Evolutionary conservation across 2,888 invertebrate species (phyloP), one percentile per base, ranked within the genome.

Genomic region (Drepana falcataria): DNA sequence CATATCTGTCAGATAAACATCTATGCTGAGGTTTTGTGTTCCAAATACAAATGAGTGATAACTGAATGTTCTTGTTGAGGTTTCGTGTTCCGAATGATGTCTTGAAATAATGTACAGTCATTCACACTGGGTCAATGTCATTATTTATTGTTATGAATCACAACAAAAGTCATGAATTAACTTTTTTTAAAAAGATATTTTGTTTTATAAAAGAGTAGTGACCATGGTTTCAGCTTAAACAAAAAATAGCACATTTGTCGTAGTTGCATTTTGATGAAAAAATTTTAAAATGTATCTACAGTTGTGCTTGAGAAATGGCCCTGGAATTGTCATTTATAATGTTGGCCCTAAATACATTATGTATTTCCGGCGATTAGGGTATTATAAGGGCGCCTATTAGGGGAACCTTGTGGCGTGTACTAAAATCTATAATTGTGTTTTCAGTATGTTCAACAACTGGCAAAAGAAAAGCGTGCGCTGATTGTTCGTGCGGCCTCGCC

Each of bases 401-500:
- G 37, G 4, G 3, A 5, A 37, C 37, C 4, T 4, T 4, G 47
- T 47, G 57, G 56, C 59, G 57, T 52, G 35, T 55, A 53, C 56
- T 47, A 48, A 54, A 48, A 49, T 49, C 40, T 49, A 35, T 51
- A 5, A n/a, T 7, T 40, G 40, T 57, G 3, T 59, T 83, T 84
- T 2, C 79, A 89, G 97, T 96, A 34, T 97, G 97, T 79, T 94
- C 95, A 7, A 96, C 96, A 1, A 97, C 97, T 0, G 97, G 97
- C 1, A 96, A 98, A 83, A 93, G 97, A 56, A 98, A 98, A 85
- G 99, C 99, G 0, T 99, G 99, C 76, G 99, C 99, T 69, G 96
- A 99, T 84, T 99, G 99, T 80, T 94, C 96, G 1, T 99, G 99
- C 85, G 99, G 99, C 0, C 91, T 99, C 57, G 99, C 99, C 2